Conservation (phyloP, 2,113 vertebrate species). For the Antennarius striatus region DNA sequence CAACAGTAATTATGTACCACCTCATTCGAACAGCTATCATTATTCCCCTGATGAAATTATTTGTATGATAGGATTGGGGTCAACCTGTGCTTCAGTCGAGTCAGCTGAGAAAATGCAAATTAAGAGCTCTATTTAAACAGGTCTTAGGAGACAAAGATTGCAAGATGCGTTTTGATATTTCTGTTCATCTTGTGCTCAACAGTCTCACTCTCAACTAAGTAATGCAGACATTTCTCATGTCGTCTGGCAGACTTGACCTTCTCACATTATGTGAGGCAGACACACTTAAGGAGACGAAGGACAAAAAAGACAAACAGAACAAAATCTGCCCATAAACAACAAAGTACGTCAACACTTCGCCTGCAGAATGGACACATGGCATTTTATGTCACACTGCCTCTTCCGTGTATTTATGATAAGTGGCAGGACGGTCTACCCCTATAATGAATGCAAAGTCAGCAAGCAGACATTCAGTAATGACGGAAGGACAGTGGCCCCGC, state of each 20-base stretch:
- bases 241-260: constrained; percentile 13
- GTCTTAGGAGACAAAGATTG: constrained; percentile 32
- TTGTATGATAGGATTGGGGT: constrained; percentile 70
- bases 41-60: constrained; percentile 60
- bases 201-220: constrained; percentile 8
- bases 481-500: constrained; percentile 63
- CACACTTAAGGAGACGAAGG: constrained; percentile 24
- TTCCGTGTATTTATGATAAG: constrained; percentile 61
- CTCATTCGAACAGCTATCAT: constrained; percentile 69
- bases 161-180: constrained; percentile 14
- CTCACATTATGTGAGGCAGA: constrained; percentile 13
- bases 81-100: constrained; percentile 50
- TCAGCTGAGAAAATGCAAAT: constrained; percentile 63
- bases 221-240: constrained; percentile 7
- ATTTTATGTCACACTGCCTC: constrained; percentile 44
- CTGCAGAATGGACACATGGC: constrained; percentile 41
- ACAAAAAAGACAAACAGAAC: constrained; percentile 33
- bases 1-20: constrained; percentile 70
- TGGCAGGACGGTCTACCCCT: constrained; percentile 17
- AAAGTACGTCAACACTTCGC: constrained; percentile 29
- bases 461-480: constrained; percentile 51
- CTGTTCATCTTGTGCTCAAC: constrained; percentile 24
- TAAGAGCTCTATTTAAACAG: constrained; percentile 55
- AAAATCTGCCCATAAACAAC: constrained; percentile 27
- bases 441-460: constrained; percentile 58